Base-by-base conservation (phyloP, 2,113 vertebrate species). In the Notiomystis cincta region DNA sequence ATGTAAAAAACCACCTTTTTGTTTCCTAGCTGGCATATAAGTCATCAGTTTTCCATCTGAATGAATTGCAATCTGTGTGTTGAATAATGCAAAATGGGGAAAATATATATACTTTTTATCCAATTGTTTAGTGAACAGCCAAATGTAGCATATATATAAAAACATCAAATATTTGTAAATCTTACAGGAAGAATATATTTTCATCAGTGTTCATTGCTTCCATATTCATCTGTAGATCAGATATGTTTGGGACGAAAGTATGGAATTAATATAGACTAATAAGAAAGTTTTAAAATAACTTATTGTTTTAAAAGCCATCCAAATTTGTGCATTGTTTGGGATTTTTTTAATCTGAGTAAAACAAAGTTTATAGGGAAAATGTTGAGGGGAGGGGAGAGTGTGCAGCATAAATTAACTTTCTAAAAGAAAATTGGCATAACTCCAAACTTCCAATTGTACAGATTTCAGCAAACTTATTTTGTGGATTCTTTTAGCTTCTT, bases 1-100 rank as follows among this genome's bases (percentile, higher is more conserved):
- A 97, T 97, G 98, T 97, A 58, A 64, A 57, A 47, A 42, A 37
- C 1, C 13, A 28, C 3, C 3, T 60, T 35, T 69, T 27, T 77
- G 27, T 40, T 38, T 40, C 17, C 27, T 93, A 56, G 30, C 19
- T 31, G 19, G 12, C 1, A 0, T 42, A 27, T 54, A 83, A 56
- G 37, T 53, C 91, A 44, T 82, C 47, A 23, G 18, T 60, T 65
- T 82, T 83, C 37, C 17, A n/a, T 92, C 64, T 78, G 98, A 89
- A 47, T 54, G 30, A 57, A 76, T 20, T 84, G 17, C 53, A 85
- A 23, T 33, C 9, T 89, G 20, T 19, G 20, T 50, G 31, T 53
- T 88, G 20, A 89, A 33, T 77, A 92, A 67, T 72, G 28, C 28
- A 82, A 64, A 89, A 71, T 70, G 38, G 33, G 38, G 20, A 71